Evolutionary conservation across 2,797 vertebrate species (phyloP).

Genomic region (Enteromius afrohamiltoni): DNA sequence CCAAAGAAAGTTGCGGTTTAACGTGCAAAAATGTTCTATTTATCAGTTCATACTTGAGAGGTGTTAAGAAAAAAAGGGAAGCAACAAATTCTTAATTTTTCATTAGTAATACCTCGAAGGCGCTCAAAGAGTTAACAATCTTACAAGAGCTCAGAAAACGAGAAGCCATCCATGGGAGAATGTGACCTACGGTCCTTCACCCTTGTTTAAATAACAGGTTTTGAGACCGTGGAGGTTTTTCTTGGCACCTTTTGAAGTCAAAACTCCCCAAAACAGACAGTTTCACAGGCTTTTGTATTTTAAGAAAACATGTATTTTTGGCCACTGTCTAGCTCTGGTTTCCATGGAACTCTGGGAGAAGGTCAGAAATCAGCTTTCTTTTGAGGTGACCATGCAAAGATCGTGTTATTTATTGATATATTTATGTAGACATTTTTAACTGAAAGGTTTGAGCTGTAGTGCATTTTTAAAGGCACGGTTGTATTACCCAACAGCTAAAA

Average conservation of each 20-base stretch:
- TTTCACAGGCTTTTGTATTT: conserved; percentile 65
- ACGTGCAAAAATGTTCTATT: conserved; percentile 20
- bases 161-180: conserved; percentile 53
- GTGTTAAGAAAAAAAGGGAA: conserved; percentile 5
- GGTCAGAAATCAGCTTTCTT: conserved; percentile 51
- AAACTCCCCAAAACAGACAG: conserved; percentile 59
- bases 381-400: conserved; percentile 46
- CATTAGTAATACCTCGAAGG: background rate
- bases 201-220: conserved; percentile 64
- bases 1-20: conserved; percentile 34
- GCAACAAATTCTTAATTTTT: background rate
- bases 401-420: conserved; percentile 43
- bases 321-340: conserved; percentile 55
- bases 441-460: conserved; percentile 17
- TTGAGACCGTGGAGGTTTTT: conserved; percentile 64
- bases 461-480: conserved; percentile 35
- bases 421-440: conserved; percentile 47
- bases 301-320: conserved; percentile 63
- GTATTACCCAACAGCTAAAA: conserved; percentile 40
- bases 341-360: conserved; percentile 53
- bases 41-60: conserved; percentile 22
- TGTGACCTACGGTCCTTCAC: conserved; percentile 56
- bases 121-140: conserved; percentile 43
- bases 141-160: conserved; percentile 41
- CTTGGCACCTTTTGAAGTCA: conserved; percentile 62